These are phyloP conservation scores for Campoletis raptor DNA, from an alignment of 2,888 invertebrate genomes.

Conservation along the genomic window DNA sequence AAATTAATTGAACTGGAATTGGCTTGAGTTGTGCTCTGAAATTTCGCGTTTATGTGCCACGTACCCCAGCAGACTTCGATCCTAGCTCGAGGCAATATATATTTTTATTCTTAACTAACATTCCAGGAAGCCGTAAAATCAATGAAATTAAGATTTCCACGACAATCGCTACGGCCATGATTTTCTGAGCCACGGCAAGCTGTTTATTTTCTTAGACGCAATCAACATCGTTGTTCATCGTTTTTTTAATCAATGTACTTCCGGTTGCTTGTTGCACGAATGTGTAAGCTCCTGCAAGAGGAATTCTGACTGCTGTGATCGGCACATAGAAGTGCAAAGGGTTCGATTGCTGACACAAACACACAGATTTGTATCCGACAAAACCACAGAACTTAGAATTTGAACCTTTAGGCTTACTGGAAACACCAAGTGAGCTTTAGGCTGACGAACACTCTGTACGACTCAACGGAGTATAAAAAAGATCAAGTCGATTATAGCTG, in stretches of 20 bases:
- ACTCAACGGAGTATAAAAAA: too few species aligned
- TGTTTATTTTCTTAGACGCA: neutral
- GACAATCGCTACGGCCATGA: neutral
- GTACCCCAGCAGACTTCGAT: too few species aligned
- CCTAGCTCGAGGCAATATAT: neutral
- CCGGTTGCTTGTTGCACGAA: too few species aligned
- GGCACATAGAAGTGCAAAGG: neutral
- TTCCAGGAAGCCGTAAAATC: neutral
- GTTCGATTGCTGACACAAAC: neutral
- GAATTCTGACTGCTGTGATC: slow-evolving; percentile 16
- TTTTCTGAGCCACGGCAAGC: neutral
- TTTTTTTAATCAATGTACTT: too few species aligned
- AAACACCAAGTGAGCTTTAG: neutral
- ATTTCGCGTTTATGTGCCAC: neutral
- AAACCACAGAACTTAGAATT: neutral
- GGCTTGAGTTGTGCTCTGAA: slow-evolving; percentile 12
- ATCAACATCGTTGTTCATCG: slow-evolving; percentile 9
- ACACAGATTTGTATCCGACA: too few species aligned
- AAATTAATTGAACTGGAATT: slow-evolving; percentile 55
- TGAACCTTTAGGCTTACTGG: slow-evolving; percentile 34
- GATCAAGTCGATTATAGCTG: too few species aligned
- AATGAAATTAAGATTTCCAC: neutral
- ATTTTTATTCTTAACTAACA: neutral
- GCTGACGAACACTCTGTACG: too few species aligned
- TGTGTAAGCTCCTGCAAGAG: too few species aligned